Conservation (phyloP, 2,113 vertebrate species). For the Cyprinus carpio region DNA sequence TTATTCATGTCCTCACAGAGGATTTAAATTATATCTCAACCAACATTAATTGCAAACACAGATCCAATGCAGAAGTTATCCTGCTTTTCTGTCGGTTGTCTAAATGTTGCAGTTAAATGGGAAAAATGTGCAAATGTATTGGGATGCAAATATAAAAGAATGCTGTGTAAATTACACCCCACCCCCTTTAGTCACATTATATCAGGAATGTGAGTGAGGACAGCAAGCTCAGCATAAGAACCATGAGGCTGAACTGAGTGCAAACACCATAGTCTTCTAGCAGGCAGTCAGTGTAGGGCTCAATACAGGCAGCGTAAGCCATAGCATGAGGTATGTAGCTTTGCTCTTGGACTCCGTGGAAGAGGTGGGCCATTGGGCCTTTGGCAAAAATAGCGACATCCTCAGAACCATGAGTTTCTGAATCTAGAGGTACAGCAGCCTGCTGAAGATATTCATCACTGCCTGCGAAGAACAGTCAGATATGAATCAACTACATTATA, state of each 20-base stretch:
- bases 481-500: not conserved
- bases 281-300: conserved; percentile 75
- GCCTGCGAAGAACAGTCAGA: conserved; percentile 62
- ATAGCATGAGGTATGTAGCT: conserved; percentile 85
- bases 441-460: conserved; percentile 78
- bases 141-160: not conserved
- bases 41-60: not conserved
- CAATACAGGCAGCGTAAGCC: conserved; percentile 85
- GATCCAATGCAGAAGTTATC: not conserved
- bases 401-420: conserved; percentile 83
- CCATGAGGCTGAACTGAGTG: conserved; percentile 58
- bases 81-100: not conserved
- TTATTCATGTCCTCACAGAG: conserved; percentile 4
- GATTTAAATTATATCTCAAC: not conserved
- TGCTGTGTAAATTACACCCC: not conserved
- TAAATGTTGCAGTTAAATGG: not conserved
- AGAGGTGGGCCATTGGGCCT: conserved; percentile 89
- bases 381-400: conserved; percentile 82
- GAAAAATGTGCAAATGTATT: not conserved
- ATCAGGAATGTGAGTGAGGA: conserved; percentile 44
- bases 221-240: conserved; percentile 62
- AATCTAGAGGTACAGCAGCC: conserved; percentile 76
- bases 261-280: conserved; percentile 39
- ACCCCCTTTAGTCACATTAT: not conserved
- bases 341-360: conserved; percentile 90